Evolutionary conservation across 2,888 invertebrate genomes (phyloP), one percentile per base, ranked within the genome.

Genomic region (Hipparchia semele): DNA sequence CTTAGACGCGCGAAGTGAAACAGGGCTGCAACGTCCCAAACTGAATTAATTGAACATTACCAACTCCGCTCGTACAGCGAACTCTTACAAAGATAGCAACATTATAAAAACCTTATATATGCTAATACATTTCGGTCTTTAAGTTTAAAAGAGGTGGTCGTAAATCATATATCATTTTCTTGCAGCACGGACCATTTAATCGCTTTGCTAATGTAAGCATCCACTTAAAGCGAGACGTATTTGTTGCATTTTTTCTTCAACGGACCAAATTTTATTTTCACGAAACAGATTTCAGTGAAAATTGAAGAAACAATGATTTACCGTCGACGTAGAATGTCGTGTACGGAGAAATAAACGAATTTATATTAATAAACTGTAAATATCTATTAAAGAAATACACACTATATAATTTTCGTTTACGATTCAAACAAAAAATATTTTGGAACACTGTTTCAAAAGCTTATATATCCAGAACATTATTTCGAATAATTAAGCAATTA

Each of bases 141-240:
- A 81, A 82, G 84, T 78, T 76, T 76, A 77, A 83, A 84, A 82
- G 83, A 84, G 80, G 80, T 84, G 81, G 80, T 59, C 61, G 68
- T 71, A 73, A 73, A 64, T 72, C 70, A 62, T 71, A 68, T 64
- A 75, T 72, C 9, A 73, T 73, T 76, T 76, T 76, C 71, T 75
- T 72, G 74, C 71, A 23, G 67, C 74, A 78, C 75, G 79, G 75
- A 60, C 74, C 78, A 77, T 78, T 79, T 78, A 77, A 71, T 80
- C 74, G 75, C 71, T 9, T 65, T 53, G 6, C 33, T 53, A 12
- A 64, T 23, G 64, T 49, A 23, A 9, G 9, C 13, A 64, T 13
- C 23, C 49, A 64, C 64, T 64, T 64, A 64, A 64, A 49, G 49
- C 49, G 62, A 13, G 8, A 64, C 13, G 64, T 33, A 12, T 49